Percentiles rank a stretch among this genome's conserved stretches.
These are phyloP conservation scores for Operophtera brumata DNA, from an alignment of 2,888 invertebrate species.

Conservation along the genomic window DNA sequence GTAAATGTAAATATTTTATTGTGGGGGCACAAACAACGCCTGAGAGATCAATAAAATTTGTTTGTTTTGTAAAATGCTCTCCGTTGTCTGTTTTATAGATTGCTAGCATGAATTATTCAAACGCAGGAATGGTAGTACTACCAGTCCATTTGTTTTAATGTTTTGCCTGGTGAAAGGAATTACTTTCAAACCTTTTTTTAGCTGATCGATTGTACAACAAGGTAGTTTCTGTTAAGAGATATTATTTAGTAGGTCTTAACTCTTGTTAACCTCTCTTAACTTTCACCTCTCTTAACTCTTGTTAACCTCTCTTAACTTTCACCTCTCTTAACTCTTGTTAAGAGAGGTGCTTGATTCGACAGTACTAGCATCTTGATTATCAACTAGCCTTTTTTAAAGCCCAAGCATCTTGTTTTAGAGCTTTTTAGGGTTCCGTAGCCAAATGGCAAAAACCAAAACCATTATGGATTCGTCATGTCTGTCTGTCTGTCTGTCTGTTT, in stretches of 20 bases:
- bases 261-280: too few relatives aligned
- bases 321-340: too few relatives aligned
- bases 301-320: too few relatives aligned
- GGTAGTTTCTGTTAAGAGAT: not conserved
- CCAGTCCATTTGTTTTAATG: conserved; percentile 73
- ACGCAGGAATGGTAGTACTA: conserved; percentile 63
- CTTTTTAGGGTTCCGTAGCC: too few relatives aligned
- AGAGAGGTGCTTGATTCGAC: too few relatives aligned
- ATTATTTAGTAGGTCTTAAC: not conserved
- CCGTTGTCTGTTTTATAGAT: conserved; percentile 76
- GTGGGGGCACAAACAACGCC: conserved; percentile 75
- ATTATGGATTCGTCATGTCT: too few relatives aligned
- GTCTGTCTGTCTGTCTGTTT: too few relatives aligned
- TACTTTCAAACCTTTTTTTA: conserved; percentile 41
- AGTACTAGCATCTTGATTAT: too few relatives aligned
- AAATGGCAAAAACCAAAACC: too few relatives aligned
- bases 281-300: too few relatives aligned
- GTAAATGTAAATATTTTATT: conserved; percentile 80
- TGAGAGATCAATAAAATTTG: conserved; percentile 80
- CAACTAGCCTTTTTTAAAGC: too few relatives aligned
- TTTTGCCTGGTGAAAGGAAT: conserved; percentile 65
- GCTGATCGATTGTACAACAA: conserved; percentile 15
- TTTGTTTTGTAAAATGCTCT: conserved; percentile 79
- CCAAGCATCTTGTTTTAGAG: too few relatives aligned
- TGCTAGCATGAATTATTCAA: conserved; percentile 78